A percentile compares a stretch with the other conserved stretches of the same genome.
These are phyloP conservation scores for Apostichopus californicus DNA, from an alignment of 35 echinoderm and acorn worm genomes.

Conservation along the genomic window DNA sequence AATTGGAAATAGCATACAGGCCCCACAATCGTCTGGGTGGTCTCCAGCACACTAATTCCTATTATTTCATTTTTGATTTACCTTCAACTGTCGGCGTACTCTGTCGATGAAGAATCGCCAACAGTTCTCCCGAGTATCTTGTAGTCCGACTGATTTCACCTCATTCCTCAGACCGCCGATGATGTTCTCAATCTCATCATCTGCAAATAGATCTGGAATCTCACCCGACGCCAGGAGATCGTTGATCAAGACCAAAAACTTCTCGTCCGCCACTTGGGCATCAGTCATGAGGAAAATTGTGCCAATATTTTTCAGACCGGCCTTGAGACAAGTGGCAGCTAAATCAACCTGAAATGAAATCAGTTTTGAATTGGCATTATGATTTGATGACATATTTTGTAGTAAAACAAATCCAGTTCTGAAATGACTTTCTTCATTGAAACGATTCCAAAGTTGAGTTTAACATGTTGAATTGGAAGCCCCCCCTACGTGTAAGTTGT, in stretches of 20 bases:
- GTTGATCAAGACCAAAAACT: conserved; percentile 96
- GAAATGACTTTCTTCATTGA: too few relatives aligned
- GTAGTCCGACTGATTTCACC: conserved; percentile 83
- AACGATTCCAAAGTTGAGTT: too few relatives aligned
- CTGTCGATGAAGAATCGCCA: conserved; percentile 98
- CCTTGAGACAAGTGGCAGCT: conserved; percentile 75
- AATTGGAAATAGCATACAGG: too few relatives aligned
- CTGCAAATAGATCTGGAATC: conserved; percentile 91
- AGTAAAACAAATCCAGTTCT: too few relatives aligned
- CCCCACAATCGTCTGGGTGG: too few relatives aligned
- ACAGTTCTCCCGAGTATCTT: conserved; percentile 94
- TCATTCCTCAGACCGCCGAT: conserved; percentile 93
- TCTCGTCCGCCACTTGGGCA: conserved; percentile 93
- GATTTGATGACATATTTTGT: too few relatives aligned
- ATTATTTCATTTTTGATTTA: neutral
- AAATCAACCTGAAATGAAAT: conserved; percentile 73
- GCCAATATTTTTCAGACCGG: conserved; percentile 91
- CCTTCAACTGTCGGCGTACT: conserved; percentile 85
- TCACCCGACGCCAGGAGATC: conserved; percentile 95
- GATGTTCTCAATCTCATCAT: conserved; percentile 97
- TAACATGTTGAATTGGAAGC: too few relatives aligned
- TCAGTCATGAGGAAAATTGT: conserved; percentile 98
- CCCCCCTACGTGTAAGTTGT: too few relatives aligned
- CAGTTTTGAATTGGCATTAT: neutral
- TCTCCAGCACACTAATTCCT: too few relatives aligned